Base-by-base conservation (phyloP, 1,140 invertebrate species). In the Meteorus sp. region DNA sequence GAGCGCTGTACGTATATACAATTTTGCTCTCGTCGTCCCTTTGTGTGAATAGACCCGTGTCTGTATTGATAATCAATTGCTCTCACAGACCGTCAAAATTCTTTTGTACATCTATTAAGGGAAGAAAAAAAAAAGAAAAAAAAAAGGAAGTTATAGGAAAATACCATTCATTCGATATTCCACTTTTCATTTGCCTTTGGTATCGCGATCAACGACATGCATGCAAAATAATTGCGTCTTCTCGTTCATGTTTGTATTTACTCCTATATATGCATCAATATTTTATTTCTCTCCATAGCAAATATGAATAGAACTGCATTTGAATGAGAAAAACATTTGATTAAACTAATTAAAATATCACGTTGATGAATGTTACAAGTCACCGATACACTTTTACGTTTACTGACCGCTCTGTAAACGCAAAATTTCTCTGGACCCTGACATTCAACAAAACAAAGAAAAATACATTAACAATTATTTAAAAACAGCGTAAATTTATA, bases 321-420 rank as follows among this genome's bases (percentile, higher is more conserved):
- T n/a, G 45, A 13, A 7, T 22, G 22, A 5, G 8, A 27, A 7
- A 9, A 27, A 27, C 22, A 50, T 15, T 13, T 37, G 29, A 29
- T 47, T 17, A 56, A 23, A 56, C 29, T 11, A 11, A 25, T 17
- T 43, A 45, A 31, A 45, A 17, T 13, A 45, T 15, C 29, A 33
- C 8, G 20, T 25, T 27, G 8, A 6, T 13, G 27, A 39, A 27
- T 22, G 8, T 37, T n/a, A n/a, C 19, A 17, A 29, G 25, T 19
- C 25, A 51, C 44, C 50, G 65, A 62, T 71, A 71, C 65, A 68
- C 62, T 73, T 64, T 71, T 71, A 33, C 56, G 55, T 65, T 71
- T 72, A 74, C 67, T 35, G 71, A 74, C 71, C 72, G 72, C 71
- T 66, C 57, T 65, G 67, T 74, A 73, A 73, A 55, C 43, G 44